These are phyloP conservation scores for Mohoua ochrocephala DNA, from an alignment of 2,113 vertebrate genomes.

Conservation along the genomic window DNA sequence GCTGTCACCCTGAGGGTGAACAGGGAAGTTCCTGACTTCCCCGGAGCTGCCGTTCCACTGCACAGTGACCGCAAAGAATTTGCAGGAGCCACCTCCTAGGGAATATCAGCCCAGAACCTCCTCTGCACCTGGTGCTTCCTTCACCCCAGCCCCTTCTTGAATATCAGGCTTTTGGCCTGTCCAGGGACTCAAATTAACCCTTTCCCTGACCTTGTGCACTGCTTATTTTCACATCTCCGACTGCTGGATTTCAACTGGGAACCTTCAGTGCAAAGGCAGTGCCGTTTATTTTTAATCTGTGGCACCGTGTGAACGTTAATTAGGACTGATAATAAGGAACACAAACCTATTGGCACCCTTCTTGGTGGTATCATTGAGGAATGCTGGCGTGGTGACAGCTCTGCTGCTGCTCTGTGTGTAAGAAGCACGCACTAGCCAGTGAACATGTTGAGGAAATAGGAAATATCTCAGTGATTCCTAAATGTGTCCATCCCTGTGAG, in stretches of 20 bases:
- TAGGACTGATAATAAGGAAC: neutral
- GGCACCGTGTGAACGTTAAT: neutral
- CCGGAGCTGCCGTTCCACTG: neutral
- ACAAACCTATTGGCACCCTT: neutral
- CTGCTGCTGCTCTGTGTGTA: neutral
- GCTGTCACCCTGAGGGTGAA: neutral
- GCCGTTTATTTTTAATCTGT: neutral
- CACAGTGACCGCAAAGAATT: neutral
- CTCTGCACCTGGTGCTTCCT: neutral
- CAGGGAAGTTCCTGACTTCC: accelerated
- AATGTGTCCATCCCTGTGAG: neutral
- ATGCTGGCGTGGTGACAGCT: neutral
- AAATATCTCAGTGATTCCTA: neutral
- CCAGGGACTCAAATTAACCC: neutral
- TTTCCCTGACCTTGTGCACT: neutral
- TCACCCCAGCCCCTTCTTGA: neutral
- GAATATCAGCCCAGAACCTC: neutral
- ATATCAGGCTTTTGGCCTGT: neutral
- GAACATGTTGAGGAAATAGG: neutral
- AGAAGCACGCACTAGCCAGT: neutral
- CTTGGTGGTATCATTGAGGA: neutral
- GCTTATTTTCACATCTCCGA: neutral
- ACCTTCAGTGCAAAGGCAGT: neutral
- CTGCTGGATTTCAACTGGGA: neutral
- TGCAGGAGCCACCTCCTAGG: neutral